A percentile compares a stretch with the other conserved stretches of the same genome.
These are phyloP conservation scores for Papilio demoleus DNA, from an alignment of 2,888 invertebrate genomes.

Conservation along the genomic window DNA sequence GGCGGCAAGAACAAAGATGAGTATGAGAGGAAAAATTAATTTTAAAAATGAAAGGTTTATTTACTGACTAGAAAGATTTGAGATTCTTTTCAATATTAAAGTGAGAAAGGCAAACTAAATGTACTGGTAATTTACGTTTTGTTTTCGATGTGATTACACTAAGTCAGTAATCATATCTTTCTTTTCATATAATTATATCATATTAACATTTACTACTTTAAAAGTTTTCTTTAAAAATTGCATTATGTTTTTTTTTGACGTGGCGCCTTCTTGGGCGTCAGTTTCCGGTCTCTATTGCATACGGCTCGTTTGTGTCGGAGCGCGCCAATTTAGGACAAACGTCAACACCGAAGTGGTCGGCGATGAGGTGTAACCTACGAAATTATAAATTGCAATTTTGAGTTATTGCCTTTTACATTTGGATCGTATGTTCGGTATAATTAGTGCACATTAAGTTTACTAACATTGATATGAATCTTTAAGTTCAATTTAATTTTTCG, in stretches of 20 bases:
- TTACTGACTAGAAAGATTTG: no score
- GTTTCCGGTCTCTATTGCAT: constrained; percentile 61
- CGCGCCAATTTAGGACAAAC: constrained; percentile 66
- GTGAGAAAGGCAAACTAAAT: no score
- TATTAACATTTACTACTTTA: no score
- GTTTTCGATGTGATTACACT: no score
- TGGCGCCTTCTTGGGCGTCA: constrained; percentile 48
- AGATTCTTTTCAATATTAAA: no score
- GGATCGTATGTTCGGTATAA: constrained; percentile 25
- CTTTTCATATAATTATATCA: no score
- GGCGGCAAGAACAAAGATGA: neutral
- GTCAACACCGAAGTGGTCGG: constrained; percentile 69
- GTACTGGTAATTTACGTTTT: no score
- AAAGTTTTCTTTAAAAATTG: neutral
- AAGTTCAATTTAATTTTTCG: neutral
- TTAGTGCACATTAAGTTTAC: constrained; percentile 2
- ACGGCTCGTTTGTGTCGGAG: constrained; percentile 61
- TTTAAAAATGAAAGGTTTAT: no score
- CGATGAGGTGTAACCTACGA: constrained; percentile 59
- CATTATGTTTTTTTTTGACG: constrained; percentile 32
- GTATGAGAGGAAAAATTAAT: no score
- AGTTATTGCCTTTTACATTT: constrained; percentile 44
- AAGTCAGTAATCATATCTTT: no score
- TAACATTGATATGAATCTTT: neutral
- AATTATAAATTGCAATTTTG: constrained; percentile 52